Conservation (phyloP, 2,113 vertebrate genomes). For the Suricata suricatta region DNA sequence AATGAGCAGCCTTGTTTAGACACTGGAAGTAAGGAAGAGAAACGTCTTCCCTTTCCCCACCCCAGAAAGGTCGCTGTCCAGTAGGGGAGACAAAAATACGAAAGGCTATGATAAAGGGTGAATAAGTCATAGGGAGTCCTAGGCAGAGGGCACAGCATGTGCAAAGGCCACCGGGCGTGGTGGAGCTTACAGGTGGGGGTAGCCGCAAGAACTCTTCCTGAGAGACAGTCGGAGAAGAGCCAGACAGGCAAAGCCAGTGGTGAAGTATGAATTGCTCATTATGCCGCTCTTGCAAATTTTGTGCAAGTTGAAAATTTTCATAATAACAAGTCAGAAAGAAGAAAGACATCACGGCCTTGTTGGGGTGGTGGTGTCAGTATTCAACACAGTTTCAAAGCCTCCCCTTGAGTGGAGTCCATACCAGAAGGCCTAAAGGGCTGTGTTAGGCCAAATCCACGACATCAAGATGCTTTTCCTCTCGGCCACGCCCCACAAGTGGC, state of each 20-base stretch:
- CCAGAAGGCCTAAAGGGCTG: accelerated
- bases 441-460: neutral
- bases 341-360: neutral
- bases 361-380: neutral
- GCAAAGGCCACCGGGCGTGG: neutral
- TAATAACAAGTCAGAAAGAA: neutral
- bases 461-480: neutral
- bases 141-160: neutral
- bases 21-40: neutral
- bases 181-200: neutral
- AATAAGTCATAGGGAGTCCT: neutral
- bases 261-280: neutral
- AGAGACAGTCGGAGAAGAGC: neutral
- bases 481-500: neutral
- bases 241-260: neutral
- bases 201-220: neutral
- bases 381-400: neutral
- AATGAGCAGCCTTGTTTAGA: neutral
- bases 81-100: neutral
- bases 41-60: neutral
- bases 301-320: neutral
- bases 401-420: neutral
- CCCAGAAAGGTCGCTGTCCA: neutral
- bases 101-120: neutral
- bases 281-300: neutral